These are phyloP conservation scores for Baccha elongata DNA, from an alignment of 2,888 invertebrate species.

Conservation along the genomic window DNA sequence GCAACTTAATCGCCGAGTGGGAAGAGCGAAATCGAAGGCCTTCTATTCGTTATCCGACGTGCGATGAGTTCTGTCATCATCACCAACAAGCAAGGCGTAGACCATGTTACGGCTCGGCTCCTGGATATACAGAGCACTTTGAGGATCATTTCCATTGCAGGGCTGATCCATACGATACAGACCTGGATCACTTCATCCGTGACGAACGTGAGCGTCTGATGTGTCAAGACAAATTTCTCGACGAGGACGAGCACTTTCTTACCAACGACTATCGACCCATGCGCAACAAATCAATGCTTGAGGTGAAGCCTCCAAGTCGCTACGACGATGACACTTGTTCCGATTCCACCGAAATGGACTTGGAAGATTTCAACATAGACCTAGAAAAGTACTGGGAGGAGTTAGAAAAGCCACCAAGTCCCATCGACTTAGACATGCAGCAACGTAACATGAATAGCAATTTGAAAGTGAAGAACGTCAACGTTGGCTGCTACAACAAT, in stretches of 20 bases:
- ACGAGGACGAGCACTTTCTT: conserved; percentile 80
- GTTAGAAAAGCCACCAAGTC: conserved; percentile 81
- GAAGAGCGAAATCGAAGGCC: conserved; percentile 75
- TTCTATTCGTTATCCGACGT: conserved; percentile 52
- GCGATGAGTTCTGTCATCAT: conserved; percentile 81
- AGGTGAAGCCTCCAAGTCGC: conserved; percentile 81
- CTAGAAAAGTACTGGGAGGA: conserved; percentile 82
- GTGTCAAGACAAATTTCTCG: conserved; percentile 81
- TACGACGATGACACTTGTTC: conserved; percentile 82
- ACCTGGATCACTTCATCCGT: conserved; percentile 80
- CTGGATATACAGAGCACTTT: conserved; percentile 78
- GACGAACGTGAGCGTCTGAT: conserved; percentile 80
- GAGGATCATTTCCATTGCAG: conserved; percentile 80
- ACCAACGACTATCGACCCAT: conserved; percentile 77
- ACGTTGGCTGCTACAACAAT: conserved; percentile 81
- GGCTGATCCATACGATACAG: conserved; percentile 78
- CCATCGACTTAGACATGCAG: conserved; percentile 81
- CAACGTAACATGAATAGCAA: conserved; percentile 81
- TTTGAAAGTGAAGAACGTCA: conserved; percentile 81
- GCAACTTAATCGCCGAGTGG: conserved; percentile 80
- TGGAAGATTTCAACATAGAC: conserved; percentile 82
- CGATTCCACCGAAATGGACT: conserved; percentile 81
- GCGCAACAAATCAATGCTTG: conserved; percentile 81
- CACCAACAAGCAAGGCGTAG: conserved; percentile 77
- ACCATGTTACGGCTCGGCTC: conserved; percentile 75